Evolutionary conservation across 1,140 invertebrate genomes (phyloP).

Genomic region (Cephus cinctus): DNA sequence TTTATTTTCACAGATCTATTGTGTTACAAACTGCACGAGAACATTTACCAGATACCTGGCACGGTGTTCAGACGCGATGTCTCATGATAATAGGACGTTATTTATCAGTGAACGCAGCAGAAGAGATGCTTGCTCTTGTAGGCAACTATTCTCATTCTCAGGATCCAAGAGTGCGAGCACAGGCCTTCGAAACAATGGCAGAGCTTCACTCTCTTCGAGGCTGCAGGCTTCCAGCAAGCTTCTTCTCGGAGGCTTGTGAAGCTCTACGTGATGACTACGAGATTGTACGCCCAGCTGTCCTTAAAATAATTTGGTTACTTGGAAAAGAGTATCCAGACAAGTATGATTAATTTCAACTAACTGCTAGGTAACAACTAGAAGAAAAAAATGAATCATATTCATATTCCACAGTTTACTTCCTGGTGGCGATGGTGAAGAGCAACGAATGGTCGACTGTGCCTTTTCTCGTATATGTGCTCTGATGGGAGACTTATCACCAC

Average conservation of each 20-base stretch:
- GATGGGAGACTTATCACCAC: slow-evolving; percentile 89
- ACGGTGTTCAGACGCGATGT: slow-evolving; percentile 51
- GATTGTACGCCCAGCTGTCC: slow-evolving; percentile 82
- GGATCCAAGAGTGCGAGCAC: slow-evolving; percentile 86
- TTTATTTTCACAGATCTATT: slow-evolving; percentile 33
- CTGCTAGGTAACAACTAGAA: too few species aligned
- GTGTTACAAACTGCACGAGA: slow-evolving; percentile 48
- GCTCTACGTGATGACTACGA: slow-evolving; percentile 93
- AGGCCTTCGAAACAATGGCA: slow-evolving; percentile 83
- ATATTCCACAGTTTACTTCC: slow-evolving; percentile 61
- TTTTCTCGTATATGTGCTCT: slow-evolving; percentile 94
- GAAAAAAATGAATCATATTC: too few species aligned
- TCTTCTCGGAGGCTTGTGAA: slow-evolving; percentile 80
- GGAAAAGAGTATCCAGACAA: slow-evolving; percentile 85
- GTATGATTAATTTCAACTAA: slow-evolving; percentile 60
- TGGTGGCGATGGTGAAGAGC: slow-evolving; percentile 69
- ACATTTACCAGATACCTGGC: slow-evolving; percentile 52
- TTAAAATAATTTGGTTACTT: slow-evolving; percentile 83
- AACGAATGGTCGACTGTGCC: slow-evolving; percentile 91
- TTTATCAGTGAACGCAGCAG: slow-evolving; percentile 36
- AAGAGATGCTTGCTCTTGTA: slow-evolving; percentile 64
- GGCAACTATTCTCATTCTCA: slow-evolving; percentile 81
- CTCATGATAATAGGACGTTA: slow-evolving; percentile 51
- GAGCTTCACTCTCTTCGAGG: slow-evolving; percentile 75
- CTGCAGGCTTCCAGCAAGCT: slow-evolving; percentile 70